Evolutionary conservation across 2,113 vertebrate genomes (phyloP).

Genomic region (Candoia aspera): DNA sequence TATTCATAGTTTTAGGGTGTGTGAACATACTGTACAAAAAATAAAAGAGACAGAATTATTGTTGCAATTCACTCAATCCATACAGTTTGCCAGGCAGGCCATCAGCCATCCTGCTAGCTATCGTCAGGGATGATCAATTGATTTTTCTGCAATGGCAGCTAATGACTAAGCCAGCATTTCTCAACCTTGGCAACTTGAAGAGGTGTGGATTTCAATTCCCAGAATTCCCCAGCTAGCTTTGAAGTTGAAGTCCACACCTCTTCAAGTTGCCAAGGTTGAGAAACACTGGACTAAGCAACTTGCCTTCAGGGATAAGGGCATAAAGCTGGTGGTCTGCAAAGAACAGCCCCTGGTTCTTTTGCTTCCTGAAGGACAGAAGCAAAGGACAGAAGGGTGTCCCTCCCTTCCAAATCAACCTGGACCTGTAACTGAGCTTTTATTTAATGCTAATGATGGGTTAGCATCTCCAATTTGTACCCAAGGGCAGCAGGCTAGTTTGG

Average conservation of each 20-base stretch:
- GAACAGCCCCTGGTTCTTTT: too few relatives aligned
- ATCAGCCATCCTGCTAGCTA: not conserved
- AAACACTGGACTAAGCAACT: not conserved
- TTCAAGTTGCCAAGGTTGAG: not conserved
- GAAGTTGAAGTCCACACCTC: too few relatives aligned
- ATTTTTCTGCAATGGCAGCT: not conserved
- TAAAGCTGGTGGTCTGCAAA: not conserved
- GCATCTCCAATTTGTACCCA: not conserved
- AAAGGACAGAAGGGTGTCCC: too few relatives aligned
- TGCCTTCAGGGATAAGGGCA: not conserved
- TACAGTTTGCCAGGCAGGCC: not conserved
- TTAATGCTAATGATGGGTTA: not conserved
- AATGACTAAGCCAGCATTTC: not conserved
- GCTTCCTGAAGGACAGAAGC: not conserved
- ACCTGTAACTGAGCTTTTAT: not conserved
- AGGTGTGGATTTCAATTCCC: too few relatives aligned
- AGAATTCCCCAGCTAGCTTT: too few relatives aligned
- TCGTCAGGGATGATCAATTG: not conserved
- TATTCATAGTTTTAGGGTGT: not conserved
- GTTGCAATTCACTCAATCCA: not conserved
- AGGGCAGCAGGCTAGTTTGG: not conserved
- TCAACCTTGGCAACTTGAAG: too few relatives aligned
- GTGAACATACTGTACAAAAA: not conserved
- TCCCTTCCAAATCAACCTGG: not conserved
- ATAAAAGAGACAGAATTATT: not conserved